Percentiles rank a stretch among this genome's conserved stretches.
These are phyloP conservation scores for Rhopalosiphum nymphaeae DNA, from an alignment of 2,888 invertebrate genomes.

Conservation along the genomic window DNA sequence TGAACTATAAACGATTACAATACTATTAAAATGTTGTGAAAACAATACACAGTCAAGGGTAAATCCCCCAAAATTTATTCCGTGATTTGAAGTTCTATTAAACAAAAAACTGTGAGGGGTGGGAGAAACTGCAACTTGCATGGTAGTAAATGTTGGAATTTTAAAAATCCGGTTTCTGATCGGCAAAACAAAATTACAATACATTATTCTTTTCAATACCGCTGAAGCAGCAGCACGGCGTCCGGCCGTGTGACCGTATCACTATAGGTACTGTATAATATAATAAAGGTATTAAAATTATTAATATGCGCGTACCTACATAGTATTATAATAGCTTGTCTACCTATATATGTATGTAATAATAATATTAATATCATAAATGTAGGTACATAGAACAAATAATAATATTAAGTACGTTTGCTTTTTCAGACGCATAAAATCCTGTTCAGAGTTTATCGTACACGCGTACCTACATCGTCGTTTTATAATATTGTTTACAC, in stretches of 20 bases:
- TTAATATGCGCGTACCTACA: not conserved
- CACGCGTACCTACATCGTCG: not conserved
- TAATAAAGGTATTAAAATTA: not conserved
- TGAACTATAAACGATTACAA: not conserved
- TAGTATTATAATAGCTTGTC: no score
- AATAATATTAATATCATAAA: no score
- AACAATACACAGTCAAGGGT: not conserved
- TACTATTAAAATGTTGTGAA: not conserved
- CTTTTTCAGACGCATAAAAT: not conserved
- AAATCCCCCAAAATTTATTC: not conserved
- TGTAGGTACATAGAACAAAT: not conserved
- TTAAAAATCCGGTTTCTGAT: not conserved
- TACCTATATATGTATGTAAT: no score
- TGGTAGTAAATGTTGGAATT: not conserved
- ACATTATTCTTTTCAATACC: not conserved
- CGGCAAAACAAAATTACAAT: not conserved
- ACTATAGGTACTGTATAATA: not conserved
- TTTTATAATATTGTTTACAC: not conserved
- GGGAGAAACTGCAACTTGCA: not conserved
- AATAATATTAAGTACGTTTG: not conserved
- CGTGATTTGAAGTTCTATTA: not conserved
- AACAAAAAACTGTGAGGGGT: not conserved
- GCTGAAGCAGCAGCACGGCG: not conserved
- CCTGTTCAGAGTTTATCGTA: not conserved
- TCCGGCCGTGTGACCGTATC: not conserved